Percentiles rank a stretch among this genome's conserved stretches.
Conservation (phyloP, 35 echinoderm and acorn worm genomes). For the Anneissia japonica region DNA sequence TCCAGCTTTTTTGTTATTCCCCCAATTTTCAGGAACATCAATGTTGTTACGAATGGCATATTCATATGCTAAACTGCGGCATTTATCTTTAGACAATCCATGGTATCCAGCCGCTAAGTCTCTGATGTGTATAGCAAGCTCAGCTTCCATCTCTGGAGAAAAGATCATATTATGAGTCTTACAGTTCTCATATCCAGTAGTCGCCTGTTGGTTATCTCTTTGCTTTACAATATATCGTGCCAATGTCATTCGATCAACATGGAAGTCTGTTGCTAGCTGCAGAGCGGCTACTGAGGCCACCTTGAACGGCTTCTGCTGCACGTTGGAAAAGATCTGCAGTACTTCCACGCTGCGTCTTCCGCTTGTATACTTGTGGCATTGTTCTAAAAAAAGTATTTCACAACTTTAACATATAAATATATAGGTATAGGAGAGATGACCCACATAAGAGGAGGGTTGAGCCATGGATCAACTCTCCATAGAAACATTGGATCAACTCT, state of each 20-base stretch:
- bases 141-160: slow-evolving; percentile 39
- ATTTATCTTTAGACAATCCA: slow-evolving; percentile 36
- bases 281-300: slow-evolving; percentile 31
- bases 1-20: slow-evolving; percentile 13
- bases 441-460: slow-evolving; percentile 23
- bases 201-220: not conserved
- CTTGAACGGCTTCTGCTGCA: slow-evolving; percentile 25
- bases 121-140: slow-evolving; percentile 33
- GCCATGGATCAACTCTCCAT: slow-evolving; percentile 29
- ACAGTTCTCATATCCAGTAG: slow-evolving; percentile 18
- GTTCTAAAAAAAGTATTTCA: too few species aligned
- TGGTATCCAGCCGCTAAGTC: slow-evolving; percentile 17
- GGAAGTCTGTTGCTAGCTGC: slow-evolving; percentile 21
- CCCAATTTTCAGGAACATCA: slow-evolving; percentile 44
- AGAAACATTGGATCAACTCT: slow-evolving; percentile 34
- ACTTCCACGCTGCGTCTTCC: slow-evolving; percentile 39
- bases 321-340: slow-evolving; percentile 24
- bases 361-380: slow-evolving; percentile 54
- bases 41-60: slow-evolving; percentile 29
- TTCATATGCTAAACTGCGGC: slow-evolving; percentile 22
- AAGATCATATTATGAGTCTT: slow-evolving; percentile 22
- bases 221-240: not conserved
- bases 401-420: too few species aligned
- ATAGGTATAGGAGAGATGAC: too few species aligned
- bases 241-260: slow-evolving; percentile 48